Percentiles rank a stretch among this genome's conserved stretches.
Evolutionary conservation across 2,888 invertebrate species (phyloP).

Genomic region (Danaus chrysippus): DNA sequence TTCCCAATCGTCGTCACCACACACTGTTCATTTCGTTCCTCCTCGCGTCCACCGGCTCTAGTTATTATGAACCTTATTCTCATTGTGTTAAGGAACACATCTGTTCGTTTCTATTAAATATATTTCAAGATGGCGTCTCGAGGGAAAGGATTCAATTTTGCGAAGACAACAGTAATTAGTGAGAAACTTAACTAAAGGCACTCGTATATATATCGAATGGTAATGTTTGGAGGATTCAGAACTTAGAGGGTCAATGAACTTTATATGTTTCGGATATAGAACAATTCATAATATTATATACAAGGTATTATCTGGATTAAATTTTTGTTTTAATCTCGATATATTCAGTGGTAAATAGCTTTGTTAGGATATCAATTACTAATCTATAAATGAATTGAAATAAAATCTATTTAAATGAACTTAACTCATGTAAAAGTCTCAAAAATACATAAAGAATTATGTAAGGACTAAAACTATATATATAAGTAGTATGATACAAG

Average conservation of each 20-base stretch:
- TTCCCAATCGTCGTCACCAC: neutral
- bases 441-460: too few species aligned
- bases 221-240: constrained; percentile 8
- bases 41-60: too few species aligned
- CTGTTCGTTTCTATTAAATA: neutral
- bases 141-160: constrained; percentile 24
- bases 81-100: neutral
- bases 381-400: too few species aligned
- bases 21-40: too few species aligned
- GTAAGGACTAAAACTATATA: too few species aligned
- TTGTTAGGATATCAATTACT: too few species aligned
- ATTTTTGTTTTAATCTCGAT: too few species aligned
- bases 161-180: constrained; percentile 22
- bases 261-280: neutral
- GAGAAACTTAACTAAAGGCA: neutral
- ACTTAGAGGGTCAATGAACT: neutral
- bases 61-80: neutral
- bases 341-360: too few species aligned
- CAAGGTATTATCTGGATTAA: too few species aligned
- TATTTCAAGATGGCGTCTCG: constrained; percentile 18
- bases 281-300: neutral
- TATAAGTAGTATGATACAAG: too few species aligned
- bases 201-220: neutral
- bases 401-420: too few species aligned
- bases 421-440: too few species aligned